These are phyloP conservation scores for Coregonus ussuriensis DNA, from an alignment of 2,797 vertebrate genomes.

Conservation along the genomic window DNA sequence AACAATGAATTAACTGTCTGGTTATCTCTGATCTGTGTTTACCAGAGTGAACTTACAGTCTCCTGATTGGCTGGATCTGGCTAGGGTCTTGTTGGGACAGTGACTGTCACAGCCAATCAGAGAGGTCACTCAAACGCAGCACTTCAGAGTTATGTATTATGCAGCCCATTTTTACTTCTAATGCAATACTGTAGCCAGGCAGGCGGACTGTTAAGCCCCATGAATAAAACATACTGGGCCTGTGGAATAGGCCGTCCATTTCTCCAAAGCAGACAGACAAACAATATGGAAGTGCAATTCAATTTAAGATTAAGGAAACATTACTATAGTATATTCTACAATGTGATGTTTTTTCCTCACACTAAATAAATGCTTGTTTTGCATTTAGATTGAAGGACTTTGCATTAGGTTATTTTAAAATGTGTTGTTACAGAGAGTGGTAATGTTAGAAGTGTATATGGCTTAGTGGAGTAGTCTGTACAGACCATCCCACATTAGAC, in stretches of 20 bases:
- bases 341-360: not conserved
- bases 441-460: not conserved
- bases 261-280: slow-evolving; percentile 5
- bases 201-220: slow-evolving; percentile 25
- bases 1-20: slow-evolving; percentile 3
- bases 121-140: slow-evolving; percentile 10
- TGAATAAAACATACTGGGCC: slow-evolving; percentile 56
- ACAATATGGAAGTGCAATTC: slow-evolving; percentile 17
- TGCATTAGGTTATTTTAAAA: not conserved
- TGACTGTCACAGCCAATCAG: slow-evolving; percentile 28
- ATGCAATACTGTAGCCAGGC: slow-evolving; percentile 32
- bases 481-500: not conserved
- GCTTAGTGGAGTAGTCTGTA: not conserved
- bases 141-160: slow-evolving; percentile 34
- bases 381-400: not conserved
- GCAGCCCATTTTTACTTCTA: slow-evolving; percentile 25
- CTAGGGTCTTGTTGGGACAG: not conserved
- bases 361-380: not conserved
- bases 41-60: not conserved
- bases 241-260: slow-evolving; percentile 34
- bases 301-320: not conserved
- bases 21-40: slow-evolving; percentile 14
- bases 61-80: not conserved
- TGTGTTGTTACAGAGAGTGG: not conserved
- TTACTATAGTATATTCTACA: not conserved